Conservation (phyloP, 2,113 vertebrate species). For the Felis chaus region DNA sequence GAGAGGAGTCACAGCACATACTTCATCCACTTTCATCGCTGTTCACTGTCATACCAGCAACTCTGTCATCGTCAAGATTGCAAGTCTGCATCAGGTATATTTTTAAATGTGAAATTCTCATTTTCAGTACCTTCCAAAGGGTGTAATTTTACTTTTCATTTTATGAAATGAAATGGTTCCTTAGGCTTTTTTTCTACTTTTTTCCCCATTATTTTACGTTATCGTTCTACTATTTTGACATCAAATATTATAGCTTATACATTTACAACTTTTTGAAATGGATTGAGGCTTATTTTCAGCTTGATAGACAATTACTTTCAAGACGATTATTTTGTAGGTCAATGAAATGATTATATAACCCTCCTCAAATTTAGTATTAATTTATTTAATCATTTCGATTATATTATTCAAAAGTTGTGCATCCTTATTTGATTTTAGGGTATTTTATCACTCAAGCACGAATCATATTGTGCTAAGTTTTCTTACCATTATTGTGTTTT, state of each 20-base stretch:
- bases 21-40: background rate
- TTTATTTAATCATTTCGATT: background rate
- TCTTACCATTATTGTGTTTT: background rate
- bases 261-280: background rate
- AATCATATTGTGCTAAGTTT: background rate
- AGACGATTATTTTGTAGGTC: background rate
- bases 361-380: background rate
- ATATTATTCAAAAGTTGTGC: background rate
- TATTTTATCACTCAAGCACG: background rate
- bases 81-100: background rate
- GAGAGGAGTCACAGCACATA: fast-evolving
- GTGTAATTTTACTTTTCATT: background rate
- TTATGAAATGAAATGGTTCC: background rate
- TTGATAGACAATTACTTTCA: constrained; percentile 6
- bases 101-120: background rate
- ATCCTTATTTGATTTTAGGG: background rate
- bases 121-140: background rate
- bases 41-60: background rate
- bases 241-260: background rate
- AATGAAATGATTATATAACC: background rate
- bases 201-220: background rate
- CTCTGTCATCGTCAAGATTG: background rate
- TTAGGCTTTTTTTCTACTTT: background rate
- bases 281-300: background rate
- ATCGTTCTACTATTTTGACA: background rate